Base-by-base conservation (phyloP, 2,113 vertebrate species). In the Nestor notabilis region DNA sequence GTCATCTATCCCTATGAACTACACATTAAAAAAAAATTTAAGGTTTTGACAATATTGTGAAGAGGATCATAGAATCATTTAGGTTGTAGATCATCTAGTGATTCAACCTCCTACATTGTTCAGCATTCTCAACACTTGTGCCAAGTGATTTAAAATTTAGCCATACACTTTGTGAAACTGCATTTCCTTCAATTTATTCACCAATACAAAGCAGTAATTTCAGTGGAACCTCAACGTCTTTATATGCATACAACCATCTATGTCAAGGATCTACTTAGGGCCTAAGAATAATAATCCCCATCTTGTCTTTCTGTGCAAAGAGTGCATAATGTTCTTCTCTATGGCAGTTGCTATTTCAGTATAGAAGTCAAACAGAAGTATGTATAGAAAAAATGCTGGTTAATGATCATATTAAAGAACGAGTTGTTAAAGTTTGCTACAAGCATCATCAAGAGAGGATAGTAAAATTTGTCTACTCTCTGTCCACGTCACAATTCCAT, bases 231-330 rank as follows among this genome's bases (percentile, higher is more conserved):
- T 70, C 29, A 35, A 5, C 10, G 11, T 47, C 11, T 77, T 39
- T 50, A 5, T 23, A 33, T 15, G 7, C 10, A 43, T 5, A 35
- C 2, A 24, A 9, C 7, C 0, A 0, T 8, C 25, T 74, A 8
- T 70, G 27, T 25, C 14, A 61, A 78, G 25, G 52, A 87, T 37
- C 29, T 83, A 23, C 9, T 25, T 41, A 9, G 13, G 12, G 43
- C 15, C 31, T 31, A 63, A 69, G 27, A 80, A 50, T 10, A 61
- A n/a, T 20, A 58, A 55, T 25, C 15, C 13, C 11, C 58, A 29
- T 24, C 11, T 44, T 75, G 65, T 41, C 37, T 41, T 70, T 39
- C 24, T 13, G 9, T n/a, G 47, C n/a, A 68, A 69, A 20, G 9
- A 17, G 12, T 11, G 11, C 8, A 12, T 29, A 49, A n/a, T 21